Base-by-base conservation (phyloP, 2,888 invertebrate species). In the Fragum sueziense region DNA sequence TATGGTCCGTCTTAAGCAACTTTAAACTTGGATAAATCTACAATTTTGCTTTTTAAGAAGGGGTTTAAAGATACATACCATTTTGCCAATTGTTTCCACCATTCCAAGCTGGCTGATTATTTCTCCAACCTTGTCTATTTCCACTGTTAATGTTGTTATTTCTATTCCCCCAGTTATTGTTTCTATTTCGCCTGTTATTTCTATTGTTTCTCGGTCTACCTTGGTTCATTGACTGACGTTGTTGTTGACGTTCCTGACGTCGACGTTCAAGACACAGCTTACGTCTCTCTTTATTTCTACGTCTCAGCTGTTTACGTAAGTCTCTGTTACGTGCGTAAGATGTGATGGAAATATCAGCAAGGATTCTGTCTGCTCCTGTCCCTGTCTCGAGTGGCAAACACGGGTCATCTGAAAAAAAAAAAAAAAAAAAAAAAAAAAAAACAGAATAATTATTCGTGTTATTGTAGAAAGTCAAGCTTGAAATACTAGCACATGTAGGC, bases 241-340 rank as follows among this genome's bases (percentile, higher is more conserved):
- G 65, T 25, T 25, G 41, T 41, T 65, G 37, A 7, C 27, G 41
- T 41, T 41, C 41, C 14, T 14, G 25, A 9, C n/a, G 65, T 33
- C 41, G 65, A n/a, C 41, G 33, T 41, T 41, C 20, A 22, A 65
- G 37, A 9, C 27, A 4, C 25, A 20, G 22, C 25, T 65, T 37
- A 20, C 41, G 37, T 65, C 65, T 65, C 11, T 65, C 22, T 34
- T 65, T 65, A 25, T 41, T 22, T n/a, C 25, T 25, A 4, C n/a
- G 20, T 7, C 65, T n/a, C 2, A 65, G 25, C 20, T 65, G 22
- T 34, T 41, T 65, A 25, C 41, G 65, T 27, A 65, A 27, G 22
- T 65, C 65, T 17, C 65, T 37, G 25, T 65, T 65, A 41, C 41
- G 22, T 0, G 41, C 65, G 27, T 34, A 65, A 37, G 65, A 41